Base-by-base conservation (phyloP, 37 sponge, comb jelly and placozoan species). In the Beroe ovata region DNA sequence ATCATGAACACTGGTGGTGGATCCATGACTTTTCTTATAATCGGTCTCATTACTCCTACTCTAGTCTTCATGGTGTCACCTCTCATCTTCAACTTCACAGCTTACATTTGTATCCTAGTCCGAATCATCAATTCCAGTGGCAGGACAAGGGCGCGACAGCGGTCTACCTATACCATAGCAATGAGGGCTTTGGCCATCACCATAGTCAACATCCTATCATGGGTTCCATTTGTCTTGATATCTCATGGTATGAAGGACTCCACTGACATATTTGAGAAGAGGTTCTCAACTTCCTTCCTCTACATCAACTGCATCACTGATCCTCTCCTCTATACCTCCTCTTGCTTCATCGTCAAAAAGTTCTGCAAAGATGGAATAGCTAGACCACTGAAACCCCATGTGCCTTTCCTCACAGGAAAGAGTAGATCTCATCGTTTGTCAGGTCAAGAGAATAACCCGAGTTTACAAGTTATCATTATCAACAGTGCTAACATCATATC, bases 221-320 rank as follows among this genome's bases (percentile, higher is more conserved):
- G 69, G 69, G 32, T 66, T 4, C 69, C 69, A 4, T 66, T 66
- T 18, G 2, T 66, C 4, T 0, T 66, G 35, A 26, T 66, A 3
- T 1, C 18, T 18, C 36, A 33, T 2, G 69, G 29, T 3, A 14
- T 34, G 16, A 66, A 66, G 30, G 69, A 66, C 69, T 34, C 36
- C 16, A 14, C 30, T 30, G 35, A 18, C 0, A 30, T 30, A 1
- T 18, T 33, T 26, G 35, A 26, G 4, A 66, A 32, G 69, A 66
- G 30, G 69, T 8, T 66, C 18, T 29, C 69, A 8, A 37, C 34
- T 18, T 1, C 34, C 3, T 30, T 66, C 36, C 69, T 66, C 36
- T 66, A 66, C 36, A 66, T 30, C 2, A 66, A 66, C 69, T 66
- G 69, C 36, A 66, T 66, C 25, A 30, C 69, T 26, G 69, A 66